phyloP scores from a whole-genome alignment of 2,113 vertebrate species.

The Eleginops maclovinus region DNA sequence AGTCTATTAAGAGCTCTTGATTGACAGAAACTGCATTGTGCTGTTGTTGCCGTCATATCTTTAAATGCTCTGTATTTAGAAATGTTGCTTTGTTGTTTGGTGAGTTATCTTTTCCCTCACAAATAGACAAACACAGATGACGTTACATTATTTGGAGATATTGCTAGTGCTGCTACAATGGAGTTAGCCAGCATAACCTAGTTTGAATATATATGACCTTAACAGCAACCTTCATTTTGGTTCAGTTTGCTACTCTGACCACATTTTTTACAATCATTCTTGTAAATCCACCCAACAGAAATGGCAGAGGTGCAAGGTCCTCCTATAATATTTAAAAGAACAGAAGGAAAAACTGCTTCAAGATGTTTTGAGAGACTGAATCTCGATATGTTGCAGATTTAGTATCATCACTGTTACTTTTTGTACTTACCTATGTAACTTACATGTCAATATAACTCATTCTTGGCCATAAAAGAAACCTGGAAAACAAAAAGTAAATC shows the following conservation, averaged over 20 bases:
- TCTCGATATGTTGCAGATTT: neutral
- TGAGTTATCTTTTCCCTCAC: neutral
- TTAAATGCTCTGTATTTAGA: neutral
- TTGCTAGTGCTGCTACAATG: neutral
- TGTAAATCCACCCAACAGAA: neutral
- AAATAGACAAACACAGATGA: neutral
- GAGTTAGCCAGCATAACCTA: neutral
- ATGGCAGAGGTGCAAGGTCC: neutral
- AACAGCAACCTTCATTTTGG: neutral
- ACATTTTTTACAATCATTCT: neutral
- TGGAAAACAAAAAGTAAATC: neutral
- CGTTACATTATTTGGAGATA: neutral
- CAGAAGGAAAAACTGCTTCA: no score
- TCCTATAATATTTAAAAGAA: neutral
- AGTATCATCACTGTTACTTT: neutral
- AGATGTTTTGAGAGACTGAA: neutral
- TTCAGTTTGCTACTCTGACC: no score
- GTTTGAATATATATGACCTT: neutral
- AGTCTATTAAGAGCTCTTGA: conserved; percentile 45
- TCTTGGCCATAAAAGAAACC: neutral
- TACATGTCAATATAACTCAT: neutral
- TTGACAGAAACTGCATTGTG: conserved; percentile 15
- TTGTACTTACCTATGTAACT: neutral
- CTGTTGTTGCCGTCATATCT: conserved; percentile 29
- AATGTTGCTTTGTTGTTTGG: neutral